Conservation (phyloP, 2,888 invertebrate species). For the Plutella xylostella region DNA sequence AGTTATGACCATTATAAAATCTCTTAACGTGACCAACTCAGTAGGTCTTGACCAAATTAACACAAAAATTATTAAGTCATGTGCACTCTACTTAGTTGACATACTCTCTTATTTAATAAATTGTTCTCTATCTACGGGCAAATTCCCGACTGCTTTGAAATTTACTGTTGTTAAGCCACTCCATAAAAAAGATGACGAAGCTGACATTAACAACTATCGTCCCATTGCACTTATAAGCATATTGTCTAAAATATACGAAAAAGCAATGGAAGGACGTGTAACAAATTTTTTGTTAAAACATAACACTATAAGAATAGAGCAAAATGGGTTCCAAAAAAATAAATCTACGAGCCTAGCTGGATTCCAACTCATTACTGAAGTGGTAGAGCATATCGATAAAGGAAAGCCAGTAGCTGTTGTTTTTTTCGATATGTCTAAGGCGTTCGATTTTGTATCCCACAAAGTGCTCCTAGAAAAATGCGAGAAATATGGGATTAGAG, state of each 20-base stretch:
- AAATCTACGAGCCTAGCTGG: background rate
- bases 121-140: background rate
- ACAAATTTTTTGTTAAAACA: background rate
- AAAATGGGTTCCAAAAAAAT: background rate
- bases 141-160: background rate
- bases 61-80: too few species aligned
- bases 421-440: slow-evolving; percentile 1
- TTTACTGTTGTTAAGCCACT: background rate
- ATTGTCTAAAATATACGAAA: background rate
- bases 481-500: background rate
- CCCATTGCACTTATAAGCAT: background rate
- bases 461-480: background rate
- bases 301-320: background rate
- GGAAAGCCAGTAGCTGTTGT: background rate
- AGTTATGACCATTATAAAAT: too few species aligned
- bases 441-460: background rate
- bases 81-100: too few species aligned
- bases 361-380: background rate
- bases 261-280: background rate
- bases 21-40: too few species aligned
- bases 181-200: background rate
- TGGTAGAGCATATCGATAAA: background rate
- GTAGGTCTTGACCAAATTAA: too few species aligned
- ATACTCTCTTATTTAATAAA: background rate
- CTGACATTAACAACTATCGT: background rate